Conservation (phyloP, 1,140 invertebrate species). For the Halictus rubicundus region DNA sequence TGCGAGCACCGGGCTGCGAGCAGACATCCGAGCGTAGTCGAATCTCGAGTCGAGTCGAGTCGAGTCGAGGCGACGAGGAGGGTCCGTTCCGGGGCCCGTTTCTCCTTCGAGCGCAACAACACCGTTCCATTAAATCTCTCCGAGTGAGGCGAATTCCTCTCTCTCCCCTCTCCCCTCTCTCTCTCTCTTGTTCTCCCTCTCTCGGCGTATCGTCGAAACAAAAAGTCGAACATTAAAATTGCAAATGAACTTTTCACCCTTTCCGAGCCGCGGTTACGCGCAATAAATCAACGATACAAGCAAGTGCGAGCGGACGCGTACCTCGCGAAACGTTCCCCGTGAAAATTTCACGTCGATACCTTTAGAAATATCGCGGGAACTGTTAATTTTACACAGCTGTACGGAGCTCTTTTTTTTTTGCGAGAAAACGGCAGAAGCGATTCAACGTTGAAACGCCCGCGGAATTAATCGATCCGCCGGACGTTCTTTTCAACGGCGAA, state of each 20-base stretch:
- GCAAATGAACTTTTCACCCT: slow-evolving; percentile 59
- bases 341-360: slow-evolving; percentile 49
- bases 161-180: no score
- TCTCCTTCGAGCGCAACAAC: slow-evolving; percentile 34
- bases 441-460: slow-evolving; percentile 54
- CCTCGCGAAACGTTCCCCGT: slow-evolving; percentile 28
- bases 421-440: slow-evolving; percentile 22
- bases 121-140: slow-evolving; percentile 55
- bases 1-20: slow-evolving; percentile 1
- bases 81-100: background rate
- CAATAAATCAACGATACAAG: slow-evolving; percentile 19
- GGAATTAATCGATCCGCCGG: slow-evolving; percentile 56
- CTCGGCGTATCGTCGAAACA: slow-evolving; percentile 27
- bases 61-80: background rate
- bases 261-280: slow-evolving; percentile 24
- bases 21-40: background rate
- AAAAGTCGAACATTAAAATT: slow-evolving; percentile 60
- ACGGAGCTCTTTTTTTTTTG: slow-evolving; percentile 9
- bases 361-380: slow-evolving; percentile 56
- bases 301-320: slow-evolving; percentile 8
- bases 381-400: slow-evolving; percentile 44
- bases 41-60: background rate
- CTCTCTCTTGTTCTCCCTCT: no score
- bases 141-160: background rate
- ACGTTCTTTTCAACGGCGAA: slow-evolving; percentile 35